Evolutionary conservation across 2,113 vertebrate species (phyloP).

Genomic region (Pogonocichla stellata): DNA sequence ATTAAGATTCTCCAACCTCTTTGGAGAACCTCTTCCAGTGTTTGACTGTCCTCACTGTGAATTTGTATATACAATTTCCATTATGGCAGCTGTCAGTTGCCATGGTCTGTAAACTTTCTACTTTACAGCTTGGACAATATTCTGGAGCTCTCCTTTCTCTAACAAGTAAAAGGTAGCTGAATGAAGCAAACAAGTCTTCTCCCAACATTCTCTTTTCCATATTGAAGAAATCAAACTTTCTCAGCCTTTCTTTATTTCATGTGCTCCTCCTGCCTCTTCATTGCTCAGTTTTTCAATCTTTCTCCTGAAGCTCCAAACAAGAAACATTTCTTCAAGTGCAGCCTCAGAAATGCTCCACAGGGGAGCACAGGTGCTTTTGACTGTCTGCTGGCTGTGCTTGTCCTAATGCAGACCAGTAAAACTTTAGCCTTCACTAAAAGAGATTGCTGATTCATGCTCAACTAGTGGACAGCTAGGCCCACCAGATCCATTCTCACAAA

Average conservation of each 20-base stretch:
- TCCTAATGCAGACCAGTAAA: background rate
- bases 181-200: background rate
- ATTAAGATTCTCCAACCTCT: background rate
- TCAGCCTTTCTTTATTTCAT: background rate
- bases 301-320: background rate
- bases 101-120: background rate
- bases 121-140: background rate
- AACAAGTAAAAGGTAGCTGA: background rate
- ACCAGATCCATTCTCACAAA: background rate
- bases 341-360: background rate
- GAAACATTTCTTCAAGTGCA: background rate
- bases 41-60: background rate
- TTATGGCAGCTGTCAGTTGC: background rate
- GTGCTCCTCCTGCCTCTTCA: background rate
- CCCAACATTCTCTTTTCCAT: background rate
- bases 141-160: background rate
- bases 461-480: background rate
- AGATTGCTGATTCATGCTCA: background rate
- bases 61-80: background rate
- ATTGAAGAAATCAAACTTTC: background rate
- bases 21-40: background rate
- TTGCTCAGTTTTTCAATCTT: background rate
- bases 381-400: background rate
- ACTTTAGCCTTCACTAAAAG: background rate
- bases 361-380: rapidly evolving